Evolutionary conservation across 2,113 vertebrate species (phyloP).

Genomic region (Mobula birostris): DNA sequence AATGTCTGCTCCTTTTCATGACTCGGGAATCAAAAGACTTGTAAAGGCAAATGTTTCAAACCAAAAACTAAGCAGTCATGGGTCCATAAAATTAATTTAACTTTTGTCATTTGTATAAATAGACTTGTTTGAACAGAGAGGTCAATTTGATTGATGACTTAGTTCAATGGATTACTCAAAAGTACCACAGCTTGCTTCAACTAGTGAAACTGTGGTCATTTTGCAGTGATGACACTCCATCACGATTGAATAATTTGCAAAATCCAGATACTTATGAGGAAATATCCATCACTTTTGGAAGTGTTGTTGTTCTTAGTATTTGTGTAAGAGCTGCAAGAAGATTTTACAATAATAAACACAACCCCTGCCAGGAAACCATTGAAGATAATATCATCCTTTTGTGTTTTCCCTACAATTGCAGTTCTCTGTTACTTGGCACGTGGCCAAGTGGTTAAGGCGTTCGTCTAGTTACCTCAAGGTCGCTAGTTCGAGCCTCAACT

Average conservation of each 20-base stretch:
- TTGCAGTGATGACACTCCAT: background rate
- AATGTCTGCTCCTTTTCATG: background rate
- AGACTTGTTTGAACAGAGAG: background rate
- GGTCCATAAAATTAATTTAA: background rate
- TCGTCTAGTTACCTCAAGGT: too few relatives aligned
- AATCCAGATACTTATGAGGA: background rate
- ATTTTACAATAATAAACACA: background rate
- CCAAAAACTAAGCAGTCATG: background rate
- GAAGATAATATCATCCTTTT: background rate
- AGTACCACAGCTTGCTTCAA: background rate
- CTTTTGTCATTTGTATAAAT: background rate
- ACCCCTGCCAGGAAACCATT: background rate
- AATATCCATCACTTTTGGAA: background rate
- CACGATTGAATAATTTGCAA: background rate
- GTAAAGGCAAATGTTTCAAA: background rate
- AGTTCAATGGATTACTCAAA: background rate
- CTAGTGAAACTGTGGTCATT: background rate
- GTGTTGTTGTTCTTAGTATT: background rate
- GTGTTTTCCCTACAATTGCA: background rate
- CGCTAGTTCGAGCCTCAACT: too few relatives aligned
- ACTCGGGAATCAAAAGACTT: background rate
- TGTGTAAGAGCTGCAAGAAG: background rate
- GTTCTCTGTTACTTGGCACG: background rate
- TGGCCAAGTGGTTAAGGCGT: too few relatives aligned
- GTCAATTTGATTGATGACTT: background rate